Base-by-base conservation (phyloP, 2,888 invertebrate species). In the Dryococelus australis region DNA sequence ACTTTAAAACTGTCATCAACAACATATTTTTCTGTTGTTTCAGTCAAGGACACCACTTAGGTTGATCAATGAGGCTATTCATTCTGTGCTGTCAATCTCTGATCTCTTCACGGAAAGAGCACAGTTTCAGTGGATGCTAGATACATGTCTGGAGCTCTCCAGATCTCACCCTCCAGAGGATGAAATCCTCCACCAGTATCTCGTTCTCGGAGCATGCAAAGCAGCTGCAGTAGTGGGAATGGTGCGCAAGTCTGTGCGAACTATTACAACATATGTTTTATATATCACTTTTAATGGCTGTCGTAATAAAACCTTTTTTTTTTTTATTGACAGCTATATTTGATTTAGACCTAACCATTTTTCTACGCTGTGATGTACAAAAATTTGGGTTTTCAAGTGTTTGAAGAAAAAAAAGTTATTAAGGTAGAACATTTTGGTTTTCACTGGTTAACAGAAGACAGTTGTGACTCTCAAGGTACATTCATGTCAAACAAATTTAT, bases 61-160 rank as follows among this genome's bases (percentile, higher is more conserved):
- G 85, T 90, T 94, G 79, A 90, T 94, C 26, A 93, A 94, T 84
- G 94, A 96, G 91, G 94, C 94, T 47, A 92, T 96, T 9, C 94
- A 94, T 89, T 96, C 96, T 90, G 93, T 96, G 89, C 93, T 96
- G 24, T 94, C 95, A 89, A 94, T 97, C 89, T 96, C 96, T 0
- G 97, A 97, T 92, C 93, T 97, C 87, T 96, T 96, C 90, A 95
- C 94, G 43, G 97, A 97, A 91, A 94, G 94, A 90, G 94, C 94
- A 80, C 97, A 97, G 92, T 97, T 95, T 92, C 94, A 94, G 90
- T 97, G 97, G 96, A 96, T 97, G 95, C 93, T 96, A 90, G 95
- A 96, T 89, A 94, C 95, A 16, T 95, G 95, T 90, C 92, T 96
- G 89, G 95, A 95, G 89, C 91, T 96, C 84, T 94, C 96, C 43